Base-by-base conservation (phyloP, 2,888 invertebrate species). In the Blera fallax region DNA sequence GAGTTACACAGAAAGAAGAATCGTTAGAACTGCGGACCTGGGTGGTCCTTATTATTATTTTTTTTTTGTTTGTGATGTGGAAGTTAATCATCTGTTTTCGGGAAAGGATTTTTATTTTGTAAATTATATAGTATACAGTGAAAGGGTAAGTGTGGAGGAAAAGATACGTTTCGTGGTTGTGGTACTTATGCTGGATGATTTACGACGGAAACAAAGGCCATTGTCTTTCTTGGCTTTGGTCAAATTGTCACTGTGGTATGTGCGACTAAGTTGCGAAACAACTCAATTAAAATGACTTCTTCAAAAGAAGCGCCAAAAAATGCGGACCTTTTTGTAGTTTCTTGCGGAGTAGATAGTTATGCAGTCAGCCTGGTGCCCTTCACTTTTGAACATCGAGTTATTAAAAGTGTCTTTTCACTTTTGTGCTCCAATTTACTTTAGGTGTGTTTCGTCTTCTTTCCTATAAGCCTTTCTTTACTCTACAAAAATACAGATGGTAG, bases 41-140 rank as follows among this genome's bases (percentile, higher is more conserved):
- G 65, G 78, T 65, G 58, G 77, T 60, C 78, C 18, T 52, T 78
- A 70, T 78, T 60, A 65, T 56, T 78, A 70, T 78, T 60, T 60
- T 56, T 64, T 70, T 67, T 64, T 69, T 60, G 48, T 50, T 1
- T 37, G 14, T 50, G 43, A 34, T 69, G 60, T 69, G 45, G 52
- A 67, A 54, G 80, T 67, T 58, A 67, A 80, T 74, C 50, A 67
- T 60, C 34, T 73, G 16, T 73, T 73, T 52, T 64, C 21, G 14
- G 3, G 40, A 62, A 73, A 52, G 32, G 62, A 16, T 50, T 64
- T 60, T 40, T 45, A 21, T 43, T 56, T 21, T n/a, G n/a, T 64
- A 67, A 52, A 67, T 52, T 67, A 67, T 24, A 65, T 16, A 29
- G 24, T 27, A 24, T 1, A 18, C 60, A 40, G 16, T 52, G 73